Base-by-base conservation (phyloP, 2,113 vertebrate species). In the Bolborhynchus lineola region DNA sequence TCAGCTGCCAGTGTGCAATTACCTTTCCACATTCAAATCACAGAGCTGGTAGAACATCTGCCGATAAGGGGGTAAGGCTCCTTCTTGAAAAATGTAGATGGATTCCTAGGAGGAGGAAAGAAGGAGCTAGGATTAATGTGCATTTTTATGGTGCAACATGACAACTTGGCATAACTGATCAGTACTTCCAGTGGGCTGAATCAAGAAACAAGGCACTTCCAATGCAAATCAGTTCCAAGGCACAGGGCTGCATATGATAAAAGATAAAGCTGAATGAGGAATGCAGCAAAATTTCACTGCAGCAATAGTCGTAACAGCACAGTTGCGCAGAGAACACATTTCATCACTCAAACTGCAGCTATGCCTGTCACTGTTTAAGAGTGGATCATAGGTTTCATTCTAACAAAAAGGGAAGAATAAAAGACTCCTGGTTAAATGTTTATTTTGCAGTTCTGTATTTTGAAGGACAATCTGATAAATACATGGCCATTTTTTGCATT, bases 11-110 rank as follows among this genome's bases (percentile, higher is more conserved):
- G 14, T 0, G 18, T 29, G 88, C 93, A 62, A 4, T 98, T 98
- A 99, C 99, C 98, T 98, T 21, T 99, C 98, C 92, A 99, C 99
- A 1, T 99, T 97, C 94, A 99, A 74, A 88, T 99, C 99, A 84
- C 99, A 99, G 18, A 99, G 97, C 98, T 99, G 99, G 98, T 99
- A 99, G 97, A 99, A 99, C 99, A 99, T 99, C 98, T 99, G 99
- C 47, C 99, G 98, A 87, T 99, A 99, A 1, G 99, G 99, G 6
- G 99, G 99, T 52, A 99, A 90, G 82, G 98, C 99, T 29, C 98
- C 99, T 41, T 99, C 99, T 63, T 86, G 98, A 98, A 99, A 99
- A 91, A 99, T 97, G 90, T 99, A 99, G 19, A 98, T 84, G 0
- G 99, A 99, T 62, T 99, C 99, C 99, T 99, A 49, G 37, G 26